These are phyloP conservation scores for Philypnodon macrostomus DNA, from an alignment of 2,797 vertebrate species.

Conservation along the genomic window DNA sequence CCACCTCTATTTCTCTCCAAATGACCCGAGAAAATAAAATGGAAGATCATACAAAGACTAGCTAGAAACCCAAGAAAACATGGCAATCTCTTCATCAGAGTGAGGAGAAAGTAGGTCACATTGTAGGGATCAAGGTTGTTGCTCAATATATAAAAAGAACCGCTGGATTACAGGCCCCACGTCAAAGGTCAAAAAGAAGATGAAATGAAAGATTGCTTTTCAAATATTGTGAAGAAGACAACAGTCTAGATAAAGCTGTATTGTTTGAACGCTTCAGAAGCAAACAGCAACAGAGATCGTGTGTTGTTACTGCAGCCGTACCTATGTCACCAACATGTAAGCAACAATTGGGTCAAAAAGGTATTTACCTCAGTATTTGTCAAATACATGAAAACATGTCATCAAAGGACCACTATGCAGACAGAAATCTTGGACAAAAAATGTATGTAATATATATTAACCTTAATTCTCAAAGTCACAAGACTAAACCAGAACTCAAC, in stretches of 20 bases:
- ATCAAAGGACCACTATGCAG: too few species aligned
- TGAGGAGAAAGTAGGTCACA: slow-evolving; percentile 42
- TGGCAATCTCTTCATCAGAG: slow-evolving; percentile 38
- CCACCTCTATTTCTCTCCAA: slow-evolving; percentile 26
- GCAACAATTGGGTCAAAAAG: too few species aligned
- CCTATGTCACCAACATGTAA: slow-evolving; percentile 37
- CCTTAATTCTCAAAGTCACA: too few species aligned
- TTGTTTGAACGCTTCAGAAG: slow-evolving; percentile 28
- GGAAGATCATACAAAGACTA: slow-evolving; percentile 33
- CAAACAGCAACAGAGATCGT: slow-evolving; percentile 30
- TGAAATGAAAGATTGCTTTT: slow-evolving; percentile 58
- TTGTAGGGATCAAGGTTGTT: slow-evolving; percentile 51
- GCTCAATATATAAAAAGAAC: slow-evolving; percentile 50
- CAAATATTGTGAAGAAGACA: slow-evolving; percentile 27
- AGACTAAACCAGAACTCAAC: too few species aligned
- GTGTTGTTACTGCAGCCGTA: slow-evolving; percentile 21
- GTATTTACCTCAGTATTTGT: too few species aligned
- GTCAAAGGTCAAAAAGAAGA: slow-evolving; percentile 59
- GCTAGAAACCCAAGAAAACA: slow-evolving; percentile 33
- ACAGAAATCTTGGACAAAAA: too few species aligned
- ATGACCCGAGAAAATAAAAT: too few species aligned
- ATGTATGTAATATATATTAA: too few species aligned
- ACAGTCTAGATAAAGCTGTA: slow-evolving; percentile 16
- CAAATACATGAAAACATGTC: too few species aligned
- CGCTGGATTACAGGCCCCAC: slow-evolving; percentile 38